phyloP scores from a whole-genome alignment of 2,888 invertebrate species.

The Agapostemon virescens region DNA sequence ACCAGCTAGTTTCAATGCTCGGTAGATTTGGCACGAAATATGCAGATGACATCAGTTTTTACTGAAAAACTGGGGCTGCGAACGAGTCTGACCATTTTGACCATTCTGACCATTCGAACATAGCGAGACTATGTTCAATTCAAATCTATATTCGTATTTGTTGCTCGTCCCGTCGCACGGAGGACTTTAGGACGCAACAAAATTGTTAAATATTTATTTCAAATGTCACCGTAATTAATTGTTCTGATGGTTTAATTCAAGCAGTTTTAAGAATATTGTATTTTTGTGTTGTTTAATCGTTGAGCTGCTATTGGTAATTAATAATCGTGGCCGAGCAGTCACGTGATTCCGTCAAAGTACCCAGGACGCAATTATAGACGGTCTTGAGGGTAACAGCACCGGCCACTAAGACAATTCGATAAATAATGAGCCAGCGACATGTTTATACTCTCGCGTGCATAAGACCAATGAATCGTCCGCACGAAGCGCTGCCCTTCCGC shows the following conservation, averaged over 20 bases:
- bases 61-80: no score
- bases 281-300: not conserved
- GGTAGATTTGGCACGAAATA: no score
- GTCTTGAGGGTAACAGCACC: constrained; percentile 47
- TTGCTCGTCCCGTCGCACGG: no score
- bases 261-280: not conserved
- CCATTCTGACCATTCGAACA: no score
- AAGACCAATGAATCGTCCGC: constrained; percentile 62
- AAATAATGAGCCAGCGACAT: constrained; percentile 74
- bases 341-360: constrained; percentile 45
- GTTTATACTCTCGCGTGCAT: constrained; percentile 74
- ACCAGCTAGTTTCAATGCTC: no score
- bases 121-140: no score
- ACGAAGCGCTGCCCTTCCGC: constrained; percentile 56
- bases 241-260: not conserved
- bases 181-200: no score
- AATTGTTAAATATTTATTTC: no score
- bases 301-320: constrained; percentile 23
- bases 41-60: no score
- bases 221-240: not conserved
- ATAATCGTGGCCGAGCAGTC: constrained; percentile 28
- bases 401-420: constrained; percentile 73
- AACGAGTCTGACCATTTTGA: no score
- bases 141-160: no score
- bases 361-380: constrained; percentile 42